Evolutionary conservation across 2,888 invertebrate genomes (phyloP), one percentile per base, ranked within the genome.

Genomic region (Exephanes ischioxanthus): DNA sequence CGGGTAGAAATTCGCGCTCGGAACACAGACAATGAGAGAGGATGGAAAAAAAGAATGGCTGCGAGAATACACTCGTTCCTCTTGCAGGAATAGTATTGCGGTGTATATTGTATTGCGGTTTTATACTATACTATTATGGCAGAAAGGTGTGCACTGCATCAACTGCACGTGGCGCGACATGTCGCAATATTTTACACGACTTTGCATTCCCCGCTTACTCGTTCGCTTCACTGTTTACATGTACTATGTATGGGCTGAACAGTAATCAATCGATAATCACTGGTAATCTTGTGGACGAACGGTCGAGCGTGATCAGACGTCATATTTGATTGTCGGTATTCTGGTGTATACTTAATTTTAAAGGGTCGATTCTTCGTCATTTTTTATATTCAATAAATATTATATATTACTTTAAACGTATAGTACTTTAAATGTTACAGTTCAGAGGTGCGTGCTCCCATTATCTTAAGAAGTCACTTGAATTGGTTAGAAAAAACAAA

Each of bases 1-100:
- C 67, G 67, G 71, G 61, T 61, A 79, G 68, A 71, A 79, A 79
- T 85, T 55, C 41, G 71, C 71, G 66, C 75, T 55, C 30, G 48
- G 26, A n/a, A 41, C 41, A 67, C 58, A 16, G 70, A 55, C 73
- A 66, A 41, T 30, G 58, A 76, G 71, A 85, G 68, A 84, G 78
- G 16, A 48, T 1, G 3, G 19, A 55, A n/a, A 9, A 11, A 30
- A 48, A 58, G 41, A 66, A 53, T 55, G 26, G 55, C 45, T 66
- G 41, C 51, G 61, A 48, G 75, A 67, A 63, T 81, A 71, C 48
- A 22, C 48, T 30, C 30, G 41, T 51, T 30, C 55, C 70, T 51
- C 37, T 19, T 79, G 71, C 41, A 51, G 58, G 51, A 48, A 30
- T 51, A 48, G 75, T 22, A 51, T 66, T 66, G 66, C 66, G 66